Evolutionary conservation across 1,140 invertebrate genomes (phyloP), one percentile per base, ranked within the genome.

Genomic region (Apis florea): DNA sequence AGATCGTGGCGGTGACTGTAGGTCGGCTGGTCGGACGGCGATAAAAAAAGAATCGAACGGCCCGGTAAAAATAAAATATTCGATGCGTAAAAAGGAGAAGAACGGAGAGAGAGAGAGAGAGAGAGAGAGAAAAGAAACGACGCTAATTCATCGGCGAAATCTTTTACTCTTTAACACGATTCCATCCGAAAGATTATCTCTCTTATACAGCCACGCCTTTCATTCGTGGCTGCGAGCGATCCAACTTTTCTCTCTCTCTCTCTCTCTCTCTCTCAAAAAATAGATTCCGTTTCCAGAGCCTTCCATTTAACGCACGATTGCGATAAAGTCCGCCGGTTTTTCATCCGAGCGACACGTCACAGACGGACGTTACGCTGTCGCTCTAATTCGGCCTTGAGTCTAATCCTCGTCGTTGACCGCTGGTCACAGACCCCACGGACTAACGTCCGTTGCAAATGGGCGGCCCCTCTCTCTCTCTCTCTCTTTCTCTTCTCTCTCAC

Each of bases 381-480:
- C 89, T 92, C 91, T 92, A 92, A 92, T 90, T 93, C 89, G 89
- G 85, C 91, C 91, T 92, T 92, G 90, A 90, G 91, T 93, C 92
- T 93, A 93, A 93, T 92, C 88, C 85, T 82, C 87, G 81, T 83
- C 86, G 68, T 81, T 82, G 81, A 67, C 70, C 70, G 85, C 81
- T 88, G 89, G 92, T 91, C 90, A 82, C 90, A 89, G 89, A 92
- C 90, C 90, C 87, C 88, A 40, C 31, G 31, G 86, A 82, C 69
- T 82, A 79, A 79, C 75, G 81, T 85, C 69, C 83, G 85, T 87
- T 87, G 78, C 85, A 81, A 82, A 71, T 79, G 51, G 61, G 31
- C 31, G 31, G 31, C 31, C 31, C 31, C 31, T 5, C 2, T 6
- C 31, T 6, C 5, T 40, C 31, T 40, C 31, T 40, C 31, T 40